phyloP scores from a whole-genome alignment of 1,140 invertebrate genomes.

The Trachymyrmex cornetzi region DNA sequence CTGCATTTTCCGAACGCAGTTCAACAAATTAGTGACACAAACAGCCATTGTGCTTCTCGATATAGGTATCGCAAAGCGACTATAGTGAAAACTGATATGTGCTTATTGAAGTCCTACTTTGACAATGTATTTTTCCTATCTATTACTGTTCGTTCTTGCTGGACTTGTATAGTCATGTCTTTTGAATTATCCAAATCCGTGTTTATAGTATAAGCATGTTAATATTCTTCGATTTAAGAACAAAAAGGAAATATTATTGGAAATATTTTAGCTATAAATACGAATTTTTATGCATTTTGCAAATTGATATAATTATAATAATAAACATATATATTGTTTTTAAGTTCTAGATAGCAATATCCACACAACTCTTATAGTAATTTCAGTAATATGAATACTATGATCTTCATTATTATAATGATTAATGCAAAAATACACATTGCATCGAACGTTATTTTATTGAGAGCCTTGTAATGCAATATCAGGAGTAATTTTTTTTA shows the following conservation, averaged over 20 bases:
- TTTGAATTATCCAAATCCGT: slow-evolving; percentile 13
- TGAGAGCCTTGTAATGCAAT: not conserved
- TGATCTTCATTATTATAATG: not conserved
- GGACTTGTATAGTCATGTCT: not conserved
- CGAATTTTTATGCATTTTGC: not conserved
- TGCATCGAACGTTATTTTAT: not conserved
- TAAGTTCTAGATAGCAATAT: not conserved
- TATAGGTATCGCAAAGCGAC: not conserved
- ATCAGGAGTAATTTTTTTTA: not conserved
- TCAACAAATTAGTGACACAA: slow-evolving; percentile 34
- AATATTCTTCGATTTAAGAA: not conserved
- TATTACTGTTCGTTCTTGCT: not conserved
- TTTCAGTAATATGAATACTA: not conserved
- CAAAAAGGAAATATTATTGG: not conserved
- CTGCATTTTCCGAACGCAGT: not conserved
- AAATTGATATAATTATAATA: not conserved
- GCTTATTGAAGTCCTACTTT: not conserved
- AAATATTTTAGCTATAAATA: not conserved
- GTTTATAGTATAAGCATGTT: not conserved
- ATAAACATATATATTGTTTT: not conserved
- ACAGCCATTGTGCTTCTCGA: slow-evolving; percentile 28
- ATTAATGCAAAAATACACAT: not conserved
- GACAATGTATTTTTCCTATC: not conserved
- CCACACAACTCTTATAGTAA: not conserved
- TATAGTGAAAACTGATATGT: slow-evolving; percentile 8